phyloP scores from a whole-genome alignment of 2,113 vertebrate species.

The Tupaia tana region DNA sequence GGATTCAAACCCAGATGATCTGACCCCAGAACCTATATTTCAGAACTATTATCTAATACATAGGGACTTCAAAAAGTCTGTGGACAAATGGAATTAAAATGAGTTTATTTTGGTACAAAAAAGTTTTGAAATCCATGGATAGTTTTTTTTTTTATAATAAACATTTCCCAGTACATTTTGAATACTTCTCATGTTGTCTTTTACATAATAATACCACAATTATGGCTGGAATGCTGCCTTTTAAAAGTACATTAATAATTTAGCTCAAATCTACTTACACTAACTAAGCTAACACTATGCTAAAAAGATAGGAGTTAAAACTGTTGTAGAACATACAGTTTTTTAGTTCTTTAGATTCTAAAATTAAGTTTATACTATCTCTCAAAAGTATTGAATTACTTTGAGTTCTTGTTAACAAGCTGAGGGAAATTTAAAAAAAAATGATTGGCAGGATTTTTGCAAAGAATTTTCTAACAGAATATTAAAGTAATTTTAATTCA shows the following conservation, averaged over 20 bases:
- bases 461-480: slow-evolving; percentile 71
- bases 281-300: neutral
- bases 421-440: slow-evolving; percentile 48
- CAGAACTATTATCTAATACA: neutral
- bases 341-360: slow-evolving; percentile 41
- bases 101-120: too few relatives aligned
- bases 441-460: slow-evolving; percentile 60
- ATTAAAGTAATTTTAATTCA: slow-evolving; percentile 75
- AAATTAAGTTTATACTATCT: slow-evolving; percentile 45
- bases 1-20: neutral
- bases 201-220: neutral
- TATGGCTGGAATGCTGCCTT: neutral
- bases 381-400: slow-evolving; percentile 53
- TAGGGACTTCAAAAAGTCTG: too few relatives aligned
- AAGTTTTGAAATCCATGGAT: too few relatives aligned
- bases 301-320: slow-evolving; percentile 47
- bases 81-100: too few relatives aligned
- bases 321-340: neutral
- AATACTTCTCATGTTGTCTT: neutral
- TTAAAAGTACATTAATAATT: neutral
- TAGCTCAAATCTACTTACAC: neutral
- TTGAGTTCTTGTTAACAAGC: slow-evolving; percentile 53
- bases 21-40: neutral
- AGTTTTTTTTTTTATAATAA: too few relatives aligned
- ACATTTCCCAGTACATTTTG: too few relatives aligned